Percentiles rank a stretch among this genome's conserved stretches.
Conservation (phyloP, 2,113 vertebrate species). For the Rattus norvegicus region DNA sequence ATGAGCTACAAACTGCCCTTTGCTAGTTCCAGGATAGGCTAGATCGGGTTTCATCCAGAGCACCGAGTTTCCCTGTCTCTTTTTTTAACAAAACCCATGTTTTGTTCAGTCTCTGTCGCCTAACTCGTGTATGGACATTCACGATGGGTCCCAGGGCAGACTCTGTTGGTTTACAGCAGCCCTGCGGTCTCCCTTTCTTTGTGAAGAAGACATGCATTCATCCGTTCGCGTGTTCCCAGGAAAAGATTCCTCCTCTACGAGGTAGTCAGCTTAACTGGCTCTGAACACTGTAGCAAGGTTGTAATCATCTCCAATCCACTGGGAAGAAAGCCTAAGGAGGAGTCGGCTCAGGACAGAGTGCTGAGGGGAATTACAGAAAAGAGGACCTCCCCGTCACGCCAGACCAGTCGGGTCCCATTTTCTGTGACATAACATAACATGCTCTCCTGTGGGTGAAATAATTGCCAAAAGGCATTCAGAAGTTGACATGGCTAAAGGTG, state of each 20-base stretch:
- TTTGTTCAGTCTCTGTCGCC: background rate
- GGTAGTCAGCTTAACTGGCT: background rate
- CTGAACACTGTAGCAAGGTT: background rate
- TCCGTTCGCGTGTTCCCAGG: background rate
- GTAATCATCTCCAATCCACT: background rate
- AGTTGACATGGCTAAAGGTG: background rate
- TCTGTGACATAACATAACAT: background rate
- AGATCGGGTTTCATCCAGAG: slow-evolving; percentile 55
- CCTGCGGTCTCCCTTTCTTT: background rate
- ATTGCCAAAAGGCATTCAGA: background rate
- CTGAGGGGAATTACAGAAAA: background rate
- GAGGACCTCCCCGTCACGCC: background rate
- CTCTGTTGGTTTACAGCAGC: background rate
- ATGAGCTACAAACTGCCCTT: slow-evolving; percentile 4
- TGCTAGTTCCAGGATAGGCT: slow-evolving; percentile 27
- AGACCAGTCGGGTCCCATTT: too few relatives aligned
- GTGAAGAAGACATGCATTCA: background rate
- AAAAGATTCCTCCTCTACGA: background rate
- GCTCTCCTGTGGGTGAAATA: background rate
- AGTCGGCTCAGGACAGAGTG: background rate
- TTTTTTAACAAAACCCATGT: slow-evolving; percentile 55
- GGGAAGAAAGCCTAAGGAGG: background rate
- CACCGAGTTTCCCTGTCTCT: background rate
- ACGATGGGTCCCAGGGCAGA: background rate
- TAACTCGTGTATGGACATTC: background rate